Conservation (phyloP, 2,888 invertebrate genomes). For the Nesidiocoris tenuis region DNA sequence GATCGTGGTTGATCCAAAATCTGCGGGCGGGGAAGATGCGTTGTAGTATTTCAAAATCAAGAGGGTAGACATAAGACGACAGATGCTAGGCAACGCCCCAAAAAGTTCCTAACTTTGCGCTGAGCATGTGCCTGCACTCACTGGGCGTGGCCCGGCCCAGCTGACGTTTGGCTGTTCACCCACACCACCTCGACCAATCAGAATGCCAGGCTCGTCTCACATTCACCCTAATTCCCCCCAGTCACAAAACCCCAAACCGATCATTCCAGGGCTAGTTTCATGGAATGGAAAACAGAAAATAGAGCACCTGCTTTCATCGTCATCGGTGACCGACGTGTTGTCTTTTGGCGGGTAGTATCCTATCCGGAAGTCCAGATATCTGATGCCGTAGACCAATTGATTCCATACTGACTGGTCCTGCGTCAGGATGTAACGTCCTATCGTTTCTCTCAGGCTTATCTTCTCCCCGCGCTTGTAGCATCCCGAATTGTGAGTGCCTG, state of each 20-base stretch:
- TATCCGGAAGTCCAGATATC: conserved; percentile 78
- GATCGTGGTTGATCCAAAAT: conserved; percentile 73
- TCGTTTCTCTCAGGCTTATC: conserved; percentile 54
- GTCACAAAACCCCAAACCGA: no score
- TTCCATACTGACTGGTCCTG: conserved; percentile 81
- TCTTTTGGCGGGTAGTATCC: conserved; percentile 61
- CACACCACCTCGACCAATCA: no score
- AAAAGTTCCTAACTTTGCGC: no score
- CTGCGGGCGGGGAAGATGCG: conserved; percentile 59
- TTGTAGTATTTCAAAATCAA: background rate
- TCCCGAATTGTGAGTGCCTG: conserved; percentile 65
- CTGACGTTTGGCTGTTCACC: no score
- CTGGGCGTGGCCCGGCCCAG: no score
- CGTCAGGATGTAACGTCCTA: conserved; percentile 58
- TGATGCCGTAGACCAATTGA: conserved; percentile 79
- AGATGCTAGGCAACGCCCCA: no score
- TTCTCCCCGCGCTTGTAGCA: conserved; percentile 57
- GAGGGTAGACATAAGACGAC: background rate
- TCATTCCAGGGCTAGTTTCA: no score
- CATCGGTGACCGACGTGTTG: conserved; percentile 40
- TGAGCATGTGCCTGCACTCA: no score
- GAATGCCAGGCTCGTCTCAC: no score
- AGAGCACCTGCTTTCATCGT: conserved; percentile 47
- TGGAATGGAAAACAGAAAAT: no score
- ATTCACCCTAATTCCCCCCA: no score